These are phyloP conservation scores for Atrichornis clamosus DNA, from an alignment of 2,113 vertebrate genomes.

Conservation along the genomic window DNA sequence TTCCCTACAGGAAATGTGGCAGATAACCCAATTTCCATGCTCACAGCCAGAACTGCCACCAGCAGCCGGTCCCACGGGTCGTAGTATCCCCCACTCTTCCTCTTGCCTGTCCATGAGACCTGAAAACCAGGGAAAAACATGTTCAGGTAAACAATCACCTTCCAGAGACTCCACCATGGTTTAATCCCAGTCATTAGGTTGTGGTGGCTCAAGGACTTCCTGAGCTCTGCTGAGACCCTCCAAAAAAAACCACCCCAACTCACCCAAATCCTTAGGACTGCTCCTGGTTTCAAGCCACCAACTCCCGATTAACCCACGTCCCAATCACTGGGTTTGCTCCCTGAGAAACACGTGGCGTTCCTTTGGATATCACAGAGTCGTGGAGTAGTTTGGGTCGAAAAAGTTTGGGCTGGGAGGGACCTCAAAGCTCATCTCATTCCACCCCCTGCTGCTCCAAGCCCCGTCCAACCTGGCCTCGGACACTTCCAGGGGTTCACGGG, in stretches of 20 bases:
- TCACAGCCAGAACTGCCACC: constrained; percentile 84
- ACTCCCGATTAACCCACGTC: neutral
- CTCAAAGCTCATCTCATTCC: neutral
- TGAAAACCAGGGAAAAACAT: neutral
- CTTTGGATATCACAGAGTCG: neutral
- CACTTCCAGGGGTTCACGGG: neutral
- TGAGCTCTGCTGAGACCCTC: neutral
- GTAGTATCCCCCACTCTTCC: constrained; percentile 59
- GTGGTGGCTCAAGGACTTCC: neutral
- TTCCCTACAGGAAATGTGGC: neutral
- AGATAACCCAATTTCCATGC: constrained; percentile 6
- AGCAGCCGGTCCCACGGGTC: constrained; percentile 83
- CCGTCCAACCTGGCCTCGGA: neutral
- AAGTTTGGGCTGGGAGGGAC: neutral
- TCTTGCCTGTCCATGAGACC: constrained; percentile 77
- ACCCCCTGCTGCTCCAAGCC: neutral
- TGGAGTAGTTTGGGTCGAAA: neutral
- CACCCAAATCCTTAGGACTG: neutral
- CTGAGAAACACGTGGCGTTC: neutral
- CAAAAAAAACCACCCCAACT: no score
- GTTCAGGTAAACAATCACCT: neutral
- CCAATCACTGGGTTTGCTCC: neutral
- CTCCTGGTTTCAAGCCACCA: neutral
- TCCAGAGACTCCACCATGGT: fast-evolving
- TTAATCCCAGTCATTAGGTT: neutral